Conservation (phyloP, 2,113 vertebrate genomes). For the Phocoena sinus region DNA sequence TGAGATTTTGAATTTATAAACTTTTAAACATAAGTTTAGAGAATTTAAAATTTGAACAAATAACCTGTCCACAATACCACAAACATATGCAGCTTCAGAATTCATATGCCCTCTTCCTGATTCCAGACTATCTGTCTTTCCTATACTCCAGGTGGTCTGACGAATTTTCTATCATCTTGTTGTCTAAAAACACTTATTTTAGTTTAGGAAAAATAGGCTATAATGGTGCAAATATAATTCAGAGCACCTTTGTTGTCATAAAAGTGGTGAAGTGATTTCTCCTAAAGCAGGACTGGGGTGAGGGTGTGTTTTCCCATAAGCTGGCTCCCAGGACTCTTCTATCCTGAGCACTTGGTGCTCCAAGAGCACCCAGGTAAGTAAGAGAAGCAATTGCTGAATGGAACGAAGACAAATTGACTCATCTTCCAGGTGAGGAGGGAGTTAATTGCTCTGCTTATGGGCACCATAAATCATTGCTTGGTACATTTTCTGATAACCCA, state of each 20-base stretch:
- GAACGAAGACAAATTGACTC: not conserved
- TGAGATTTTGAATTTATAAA: not conserved
- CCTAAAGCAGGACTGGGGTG: too few species aligned
- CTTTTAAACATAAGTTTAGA: not conserved
- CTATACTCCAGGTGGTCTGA: not conserved
- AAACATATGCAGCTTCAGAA: not conserved
- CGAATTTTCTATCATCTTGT: not conserved
- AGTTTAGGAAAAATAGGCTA: not conserved
- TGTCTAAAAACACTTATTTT: not conserved
- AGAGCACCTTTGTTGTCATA: not conserved
- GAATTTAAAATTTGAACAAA: not conserved
- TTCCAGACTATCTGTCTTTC: not conserved
- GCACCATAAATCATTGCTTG: not conserved
- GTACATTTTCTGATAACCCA: conserved; percentile 11
- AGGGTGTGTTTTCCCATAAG: not conserved
- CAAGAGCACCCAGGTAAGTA: not conserved
- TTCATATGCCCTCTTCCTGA: not conserved
- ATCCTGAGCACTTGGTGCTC: too few species aligned
- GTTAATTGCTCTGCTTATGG: not conserved
- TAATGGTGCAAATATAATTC: not conserved
- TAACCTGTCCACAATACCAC: not conserved
- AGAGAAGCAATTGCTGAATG: not conserved
- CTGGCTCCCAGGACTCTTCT: not conserved
- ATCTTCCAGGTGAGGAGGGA: not conserved
- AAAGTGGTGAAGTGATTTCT: not conserved